These are phyloP conservation scores for Anastatus disparis DNA, from an alignment of 1,140 invertebrate species.

Conservation along the genomic window DNA sequence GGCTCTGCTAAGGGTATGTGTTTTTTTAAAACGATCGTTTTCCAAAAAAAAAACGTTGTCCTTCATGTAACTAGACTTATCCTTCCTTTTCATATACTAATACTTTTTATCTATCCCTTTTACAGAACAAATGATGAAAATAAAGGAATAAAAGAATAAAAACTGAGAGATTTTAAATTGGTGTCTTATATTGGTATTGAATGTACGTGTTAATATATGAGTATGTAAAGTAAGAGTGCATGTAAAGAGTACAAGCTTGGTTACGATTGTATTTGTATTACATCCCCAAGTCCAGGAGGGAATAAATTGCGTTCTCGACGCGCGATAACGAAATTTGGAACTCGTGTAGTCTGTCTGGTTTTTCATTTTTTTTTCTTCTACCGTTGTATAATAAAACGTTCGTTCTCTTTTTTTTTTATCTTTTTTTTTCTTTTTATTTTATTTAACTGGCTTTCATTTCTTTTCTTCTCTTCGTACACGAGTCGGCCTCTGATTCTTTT, in stretches of 20 bases:
- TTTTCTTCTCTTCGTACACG: no score
- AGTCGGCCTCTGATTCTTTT: no score
- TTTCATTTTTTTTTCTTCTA: no score
- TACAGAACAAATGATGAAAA: conserved; percentile 25
- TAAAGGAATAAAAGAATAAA: not conserved
- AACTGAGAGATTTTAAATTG: no score
- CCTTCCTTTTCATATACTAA: not conserved
- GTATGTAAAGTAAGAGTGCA: not conserved
- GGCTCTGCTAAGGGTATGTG: no score
- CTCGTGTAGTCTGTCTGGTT: no score
- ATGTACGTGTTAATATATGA: not conserved
- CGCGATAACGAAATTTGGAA: conserved; percentile 38
- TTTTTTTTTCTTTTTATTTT: no score
- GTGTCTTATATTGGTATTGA: not conserved
- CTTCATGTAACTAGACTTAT: not conserved
- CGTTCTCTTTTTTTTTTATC: no score
- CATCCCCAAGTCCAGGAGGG: no score
- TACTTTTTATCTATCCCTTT: conserved; percentile 2
- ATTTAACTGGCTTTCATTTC: no score
- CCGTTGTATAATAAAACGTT: no score
- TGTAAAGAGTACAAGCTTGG: not conserved
- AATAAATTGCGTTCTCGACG: not conserved
- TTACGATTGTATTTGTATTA: no score
- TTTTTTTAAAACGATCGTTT: conserved; percentile 33
- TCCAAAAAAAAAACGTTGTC: conserved; percentile 26